Evolutionary conservation across 2,888 invertebrate species (phyloP).

Genomic region (Erebia epiphron): DNA sequence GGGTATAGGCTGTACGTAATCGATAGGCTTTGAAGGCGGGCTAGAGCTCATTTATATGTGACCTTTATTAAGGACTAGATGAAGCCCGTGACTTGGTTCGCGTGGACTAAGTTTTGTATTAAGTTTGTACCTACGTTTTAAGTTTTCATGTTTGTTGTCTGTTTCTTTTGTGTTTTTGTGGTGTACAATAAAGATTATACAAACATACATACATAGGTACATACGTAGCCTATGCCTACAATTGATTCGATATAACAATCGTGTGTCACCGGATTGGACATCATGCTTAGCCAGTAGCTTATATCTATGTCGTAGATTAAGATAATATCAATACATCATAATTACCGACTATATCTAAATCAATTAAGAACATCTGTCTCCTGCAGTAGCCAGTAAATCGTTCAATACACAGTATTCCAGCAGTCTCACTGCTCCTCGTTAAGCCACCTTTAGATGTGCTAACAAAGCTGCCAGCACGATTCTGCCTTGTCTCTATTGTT

Average conservation of each 20-base stretch:
- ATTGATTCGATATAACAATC: no score
- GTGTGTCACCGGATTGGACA: no score
- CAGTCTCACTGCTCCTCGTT: not conserved
- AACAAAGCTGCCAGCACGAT: not conserved
- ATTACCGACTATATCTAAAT: constrained; percentile 17
- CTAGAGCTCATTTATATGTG: not conserved
- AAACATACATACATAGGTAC: no score
- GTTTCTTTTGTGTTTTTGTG: no score
- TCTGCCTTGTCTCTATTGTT: not conserved
- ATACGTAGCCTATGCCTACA: no score
- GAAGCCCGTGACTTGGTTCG: no score
- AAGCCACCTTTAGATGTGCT: constrained; percentile 1
- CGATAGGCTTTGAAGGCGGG: not conserved
- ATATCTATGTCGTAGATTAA: not conserved
- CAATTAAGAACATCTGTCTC: constrained; percentile 19
- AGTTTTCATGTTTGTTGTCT: no score
- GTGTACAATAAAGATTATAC: no score
- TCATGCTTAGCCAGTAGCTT: not conserved
- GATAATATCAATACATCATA: not conserved
- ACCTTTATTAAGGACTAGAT: not conserved
- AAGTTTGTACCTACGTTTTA: no score
- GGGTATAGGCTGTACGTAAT: no score
- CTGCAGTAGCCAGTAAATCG: not conserved
- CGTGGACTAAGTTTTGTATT: no score
- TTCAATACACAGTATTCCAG: constrained; percentile 8